Conservation (phyloP, 1,140 invertebrate species). For the Brachionus rotundiformis region DNA sequence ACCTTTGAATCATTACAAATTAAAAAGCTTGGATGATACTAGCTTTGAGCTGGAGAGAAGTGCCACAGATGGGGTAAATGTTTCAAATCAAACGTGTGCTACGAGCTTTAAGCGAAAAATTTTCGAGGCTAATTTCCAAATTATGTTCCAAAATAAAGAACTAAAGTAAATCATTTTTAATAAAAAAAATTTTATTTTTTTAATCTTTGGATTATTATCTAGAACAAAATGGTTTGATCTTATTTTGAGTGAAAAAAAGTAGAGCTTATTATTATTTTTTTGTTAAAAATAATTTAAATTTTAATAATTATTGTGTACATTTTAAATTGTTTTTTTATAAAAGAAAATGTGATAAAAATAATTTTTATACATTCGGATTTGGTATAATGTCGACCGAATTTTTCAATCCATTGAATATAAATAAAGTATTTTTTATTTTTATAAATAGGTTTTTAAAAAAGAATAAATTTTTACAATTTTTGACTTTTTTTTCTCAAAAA, state of each 20-base stretch:
- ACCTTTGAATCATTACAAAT: neutral
- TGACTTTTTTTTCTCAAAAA: too few species aligned
- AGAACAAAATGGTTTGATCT: neutral
- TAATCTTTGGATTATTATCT: neutral
- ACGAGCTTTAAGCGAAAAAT: neutral
- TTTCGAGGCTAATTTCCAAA: neutral
- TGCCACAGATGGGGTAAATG: neutral
- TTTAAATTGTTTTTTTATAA: neutral
- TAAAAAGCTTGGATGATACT: neutral
- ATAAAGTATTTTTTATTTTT: neutral
- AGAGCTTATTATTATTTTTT: neutral
- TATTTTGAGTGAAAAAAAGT: neutral
- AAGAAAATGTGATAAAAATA: neutral
- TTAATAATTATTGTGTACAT: neutral
- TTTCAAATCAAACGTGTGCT: too few species aligned
- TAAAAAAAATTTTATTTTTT: neutral
- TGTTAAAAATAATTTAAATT: neutral
- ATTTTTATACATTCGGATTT: neutral
- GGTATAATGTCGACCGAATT: neutral
- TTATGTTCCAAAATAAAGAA: conserved; percentile 11
- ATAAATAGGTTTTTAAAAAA: neutral
- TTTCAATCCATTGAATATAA: neutral
- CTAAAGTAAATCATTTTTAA: neutral
- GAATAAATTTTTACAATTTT: too few species aligned
- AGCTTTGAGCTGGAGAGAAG: conserved; percentile 8